Evolutionary conservation across 2,888 invertebrate species (phyloP), one percentile per base, ranked within the genome.

Genomic region (Stenodera caucasica): DNA sequence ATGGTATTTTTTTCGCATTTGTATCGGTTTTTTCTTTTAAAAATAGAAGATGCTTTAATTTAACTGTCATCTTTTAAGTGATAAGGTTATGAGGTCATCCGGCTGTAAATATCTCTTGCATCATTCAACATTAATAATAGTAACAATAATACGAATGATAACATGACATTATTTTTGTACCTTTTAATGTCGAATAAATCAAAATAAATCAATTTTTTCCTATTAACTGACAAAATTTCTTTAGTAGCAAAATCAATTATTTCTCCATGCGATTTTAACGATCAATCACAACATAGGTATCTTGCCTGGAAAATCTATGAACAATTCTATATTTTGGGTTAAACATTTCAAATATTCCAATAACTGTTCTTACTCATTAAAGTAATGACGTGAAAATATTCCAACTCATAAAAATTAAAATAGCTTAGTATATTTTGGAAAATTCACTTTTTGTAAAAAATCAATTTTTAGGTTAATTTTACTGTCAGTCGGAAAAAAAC

Each of bases 31-130:
- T 21, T 21, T 40, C 11, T 40, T 2, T 26, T 3, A 7, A 26
- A 26, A 37, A 7, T 15, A 37, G 37, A 37, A 37, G 37, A 37
- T 21, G 21, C 21, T 21, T 45, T 45, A 45, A 45, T 21, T 45
- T 45, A 7, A 45, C 21, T 21, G 21, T 45, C 61, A 35, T 58
- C 55, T 62, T 45, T 15, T 62, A 62, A 62, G 53, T 58, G 62
- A 58, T 53, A 53, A 53, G 58, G 58, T 62, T 56, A 51, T 62
- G 55, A 55, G 62, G 62, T 62, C 62, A 62, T 33, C 11, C 23
- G 12, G 55, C 56, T 62, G 58, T 52, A 62, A 55, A 55, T 58
- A 45, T 45, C 45, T 45, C 21, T 45, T 18, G 45, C 45, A 45
- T 45, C 45, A 45, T 45, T 45, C 18, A 45, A 45, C 45, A 45